Base-by-base conservation (phyloP, 2,888 invertebrate species). In the Acanthopleura granulata region DNA sequence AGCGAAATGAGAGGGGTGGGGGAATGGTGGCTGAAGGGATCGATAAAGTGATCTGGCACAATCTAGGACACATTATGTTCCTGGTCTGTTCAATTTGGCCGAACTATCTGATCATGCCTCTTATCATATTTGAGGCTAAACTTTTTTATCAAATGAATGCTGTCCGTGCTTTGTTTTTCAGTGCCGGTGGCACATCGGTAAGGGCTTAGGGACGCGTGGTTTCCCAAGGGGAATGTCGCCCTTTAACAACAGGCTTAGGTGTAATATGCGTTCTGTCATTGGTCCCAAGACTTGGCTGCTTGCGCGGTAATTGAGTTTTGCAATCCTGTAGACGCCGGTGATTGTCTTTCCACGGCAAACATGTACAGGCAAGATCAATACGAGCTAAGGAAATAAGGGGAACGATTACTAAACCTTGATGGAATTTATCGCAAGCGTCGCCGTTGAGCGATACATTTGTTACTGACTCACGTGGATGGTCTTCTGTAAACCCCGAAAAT, bases 301-400 rank as follows among this genome's bases (percentile, higher is more conserved):
- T 66, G 22, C 16, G 16, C 16, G 15, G 66, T 66, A 66, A 66
- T 66, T 66, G 66, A 66, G 66, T 66, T 66, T 27, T 9, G 29
- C 29, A 57, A 57, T 57, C 12, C 57, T 22, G 57, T 22, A 22
- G 22, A 57, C n/a, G 27, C 29, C 15, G 66, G 16, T 27, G 66
- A 66, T 66, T 66, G 66, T 66, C 29, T 66, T 66, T 27, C 4
- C 66, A 66, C 22, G 29, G 66, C 66, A 66, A 66, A 66, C 66
- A 66, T 66, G 66, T 22, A 22, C 29, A 27, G 16, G 25, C 66
- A 3, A 27, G 66, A 66, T 66, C 25, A 66, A 66, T 66, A 57
- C 57, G 22, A 57, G 18, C 18, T 22, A 57, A 22, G 57, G 22
- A 57, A 22, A 57, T n/a, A 57, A 57, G 3, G 57, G 22, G 57